Percentiles rank a stretch among this genome's conserved stretches.
These are phyloP conservation scores for Canis aureus DNA, from an alignment of 2,113 vertebrate genomes.

Conservation along the genomic window DNA sequence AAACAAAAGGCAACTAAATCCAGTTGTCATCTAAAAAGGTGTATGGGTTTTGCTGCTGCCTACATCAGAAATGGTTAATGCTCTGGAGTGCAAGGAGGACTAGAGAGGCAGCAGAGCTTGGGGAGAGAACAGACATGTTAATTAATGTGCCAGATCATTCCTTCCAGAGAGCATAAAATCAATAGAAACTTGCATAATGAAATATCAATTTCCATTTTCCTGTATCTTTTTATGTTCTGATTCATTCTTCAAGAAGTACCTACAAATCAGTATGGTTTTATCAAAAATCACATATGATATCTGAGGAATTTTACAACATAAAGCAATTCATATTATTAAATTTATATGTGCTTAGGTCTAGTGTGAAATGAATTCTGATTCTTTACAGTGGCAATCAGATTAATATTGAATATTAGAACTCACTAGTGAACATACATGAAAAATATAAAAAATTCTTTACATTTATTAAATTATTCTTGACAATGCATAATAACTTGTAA, in stretches of 20 bases:
- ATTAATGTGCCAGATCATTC: constrained; percentile 55
- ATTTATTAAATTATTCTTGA: not conserved
- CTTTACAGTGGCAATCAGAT: not conserved
- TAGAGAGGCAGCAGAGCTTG: not conserved
- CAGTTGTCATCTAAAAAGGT: not conserved
- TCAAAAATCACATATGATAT: not conserved
- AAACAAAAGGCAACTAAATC: not conserved
- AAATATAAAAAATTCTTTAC: not conserved
- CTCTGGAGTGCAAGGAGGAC: not conserved
- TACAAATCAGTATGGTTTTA: not conserved
- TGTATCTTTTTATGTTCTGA: not conserved
- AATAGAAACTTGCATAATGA: constrained; percentile 40
- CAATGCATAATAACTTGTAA: not conserved
- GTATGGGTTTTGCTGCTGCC: not conserved
- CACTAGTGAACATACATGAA: not conserved
- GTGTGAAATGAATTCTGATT: not conserved
- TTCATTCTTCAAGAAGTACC: constrained; percentile 24
- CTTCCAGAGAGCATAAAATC: not conserved
- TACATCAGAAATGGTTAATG: not conserved
- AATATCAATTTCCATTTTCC: constrained; percentile 55
- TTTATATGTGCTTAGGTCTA: not conserved
- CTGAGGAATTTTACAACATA: constrained; percentile 21
- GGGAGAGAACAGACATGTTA: constrained; percentile 53
- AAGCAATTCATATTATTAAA: constrained; percentile 33
- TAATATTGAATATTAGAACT: not conserved